phyloP scores from a whole-genome alignment of 1,140 invertebrate species.

The Leucophenga varia region DNA sequence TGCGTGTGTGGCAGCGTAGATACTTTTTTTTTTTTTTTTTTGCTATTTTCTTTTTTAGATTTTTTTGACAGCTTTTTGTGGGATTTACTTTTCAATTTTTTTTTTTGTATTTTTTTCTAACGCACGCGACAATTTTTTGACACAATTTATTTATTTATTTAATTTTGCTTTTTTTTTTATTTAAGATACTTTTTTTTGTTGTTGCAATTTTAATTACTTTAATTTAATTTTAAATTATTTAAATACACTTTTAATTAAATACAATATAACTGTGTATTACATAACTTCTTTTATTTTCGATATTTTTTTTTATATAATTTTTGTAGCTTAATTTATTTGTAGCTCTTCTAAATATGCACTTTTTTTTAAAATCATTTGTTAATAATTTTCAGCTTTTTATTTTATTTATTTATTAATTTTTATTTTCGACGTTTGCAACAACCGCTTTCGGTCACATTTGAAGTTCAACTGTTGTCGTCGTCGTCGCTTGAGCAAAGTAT shows the following conservation, averaged over 20 bases:
- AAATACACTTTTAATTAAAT: too few species aligned
- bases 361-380: background rate
- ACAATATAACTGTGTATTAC: too few species aligned
- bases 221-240: too few species aligned
- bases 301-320: slow-evolving; percentile 19
- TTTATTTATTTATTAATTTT: background rate
- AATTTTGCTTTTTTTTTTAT: slow-evolving; percentile 1
- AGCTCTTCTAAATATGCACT: background rate
- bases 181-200: too few species aligned
- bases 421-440: background rate
- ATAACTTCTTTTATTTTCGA: slow-evolving; percentile 18
- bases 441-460: slow-evolving; percentile 1
- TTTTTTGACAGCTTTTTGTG: too few species aligned
- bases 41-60: too few species aligned
- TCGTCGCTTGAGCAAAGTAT: too few species aligned
- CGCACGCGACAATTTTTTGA: background rate
- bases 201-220: too few species aligned
- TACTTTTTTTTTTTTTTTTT: too few species aligned
- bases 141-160: background rate
- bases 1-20: too few species aligned
- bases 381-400: background rate
- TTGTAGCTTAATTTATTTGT: background rate
- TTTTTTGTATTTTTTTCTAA: too few species aligned
- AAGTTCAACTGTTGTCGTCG: slow-evolving; percentile 12
- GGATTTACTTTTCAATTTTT: too few species aligned